Evolutionary conservation across 1,140 invertebrate species (phyloP), one percentile per base, ranked within the genome.

Genomic region (Platyura marginata): DNA sequence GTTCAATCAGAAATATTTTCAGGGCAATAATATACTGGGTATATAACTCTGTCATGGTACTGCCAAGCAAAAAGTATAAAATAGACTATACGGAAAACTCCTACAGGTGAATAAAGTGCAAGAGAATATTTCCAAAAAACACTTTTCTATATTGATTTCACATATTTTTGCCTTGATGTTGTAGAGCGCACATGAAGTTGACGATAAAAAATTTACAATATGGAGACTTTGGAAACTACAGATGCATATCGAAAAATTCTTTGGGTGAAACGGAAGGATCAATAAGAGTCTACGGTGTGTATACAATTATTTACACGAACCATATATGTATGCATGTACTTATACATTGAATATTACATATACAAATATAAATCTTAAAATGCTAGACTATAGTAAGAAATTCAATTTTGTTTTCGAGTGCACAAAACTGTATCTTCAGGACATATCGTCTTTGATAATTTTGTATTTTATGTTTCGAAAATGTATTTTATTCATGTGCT

Each of bases 21-120:
- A 73, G 82, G 47, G 85, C 86, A 42, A 87, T 91, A 62, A 90
- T 80, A 61, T 90, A 89, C 65, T 94, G 90, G 90, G 80, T 83
- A 21, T 81, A 82, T 54, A 81, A 86, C 49, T 78, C 79, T 45
- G 76, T 82, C 18, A 87, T 87, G 82, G 73, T 87, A 15, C 63
- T 86, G 44, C 78, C 81, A 0, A 83, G 80, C 33, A 82, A 81
- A 50, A 88, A 87, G 56, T 85, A 86, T 55, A 73, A 74, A 22
- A 79, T 79, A 16, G 76, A 77, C 45, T 77, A 72, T 22, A 72
- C 74, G 35, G 83, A 88, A 55, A 83, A 81, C 58, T 82, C 79
- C 48, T 88, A 87, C 63, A 68, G 74, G 70, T 71, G 52, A 55
- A 52, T 52, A 42, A 15, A 10, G 40, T 35, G 13, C 15, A 13